Evolutionary conservation across 1,140 invertebrate species (phyloP), one percentile per base, ranked within the genome.

Genomic region (Platyura marginata): DNA sequence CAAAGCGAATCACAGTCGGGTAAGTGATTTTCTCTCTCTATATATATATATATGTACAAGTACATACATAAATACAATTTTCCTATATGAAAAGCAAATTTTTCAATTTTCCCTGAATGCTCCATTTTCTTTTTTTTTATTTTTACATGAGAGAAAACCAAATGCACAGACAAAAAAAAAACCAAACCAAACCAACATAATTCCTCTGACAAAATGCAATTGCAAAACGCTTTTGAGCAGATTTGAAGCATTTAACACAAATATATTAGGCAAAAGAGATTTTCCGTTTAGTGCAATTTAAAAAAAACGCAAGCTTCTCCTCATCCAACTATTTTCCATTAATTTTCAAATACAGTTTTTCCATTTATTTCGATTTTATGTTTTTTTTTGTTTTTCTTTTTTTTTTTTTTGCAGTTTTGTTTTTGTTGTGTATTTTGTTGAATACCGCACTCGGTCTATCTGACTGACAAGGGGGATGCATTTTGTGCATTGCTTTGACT

Each of bases 1-100:
- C 58, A 61, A 33, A 61, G 59, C 46, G 59, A 61, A 47, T 55
- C 54, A 37, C 61, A 57, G 52, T 61, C 59, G 23, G 58, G 59
- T 61, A 47, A 57, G n/a, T 38, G 25, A 29, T 8, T 29, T 29
- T 29, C 6, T 29, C 25, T 8, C 6, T 29, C 25, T 8, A 29
- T 29, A n/a, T n/a, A n/a, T n/a, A n/a, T n/a, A n/a, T n/a, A n/a
- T 29, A 29, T 29, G 25, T 13, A 29, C 25, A 8, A 6, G 25
- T 13, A 6, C 6, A 29, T 29, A 29, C 6, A 29, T 29, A 6
- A 29, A 29, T 29, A 13, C 13, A 29, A 6, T 8, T 8, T 29
- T 13, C 6, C 6, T 29, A 29, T 29, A 29, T 29, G 25, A 8
- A 29, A 6, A 13, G 25, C 25, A 13, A 29, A 8, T 6, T 29